Evolutionary conservation across 1,140 invertebrate species (phyloP).

Genomic region (Euborellia annulipes): DNA sequence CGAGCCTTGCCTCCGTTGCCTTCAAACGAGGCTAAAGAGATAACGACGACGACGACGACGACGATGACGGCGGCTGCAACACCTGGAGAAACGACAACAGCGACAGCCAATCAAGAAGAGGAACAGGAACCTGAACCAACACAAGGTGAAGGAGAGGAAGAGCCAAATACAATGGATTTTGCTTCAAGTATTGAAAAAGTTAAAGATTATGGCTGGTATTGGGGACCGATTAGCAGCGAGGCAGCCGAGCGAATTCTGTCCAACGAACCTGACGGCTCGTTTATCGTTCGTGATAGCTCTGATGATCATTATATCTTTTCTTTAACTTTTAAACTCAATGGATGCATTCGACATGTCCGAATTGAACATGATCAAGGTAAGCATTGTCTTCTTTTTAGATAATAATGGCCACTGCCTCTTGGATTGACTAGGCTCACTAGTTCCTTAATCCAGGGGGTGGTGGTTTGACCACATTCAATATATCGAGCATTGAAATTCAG

Average conservation of each 20-base stretch:
- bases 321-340: constrained; percentile 87
- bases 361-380: constrained; percentile 96
- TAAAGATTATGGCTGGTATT: constrained; percentile 95
- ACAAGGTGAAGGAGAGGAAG: constrained; percentile 1
- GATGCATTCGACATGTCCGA: constrained; percentile 80
- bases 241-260: constrained; percentile 84
- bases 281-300: constrained; percentile 92
- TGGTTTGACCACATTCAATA: too few species aligned
- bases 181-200: constrained; percentile 84
- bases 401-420: too few species aligned
- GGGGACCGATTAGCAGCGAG: constrained; percentile 90
- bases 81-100: constrained; percentile 6
- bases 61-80: constrained; percentile 16
- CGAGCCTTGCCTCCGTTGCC: constrained; percentile 69
- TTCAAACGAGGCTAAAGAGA: constrained; percentile 27
- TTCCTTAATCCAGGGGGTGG: too few species aligned
- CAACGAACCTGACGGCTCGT: constrained; percentile 87
- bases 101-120: background rate
- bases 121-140: background rate
- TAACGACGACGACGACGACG: constrained; percentile 20
- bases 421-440: too few species aligned
- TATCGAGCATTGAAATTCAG: too few species aligned
- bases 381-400: constrained; percentile 9
- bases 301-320: constrained; percentile 97
- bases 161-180: constrained; percentile 46